Evolutionary conservation across 1,140 invertebrate genomes (phyloP).

Genomic region (Melipona quadrifasciata): DNA sequence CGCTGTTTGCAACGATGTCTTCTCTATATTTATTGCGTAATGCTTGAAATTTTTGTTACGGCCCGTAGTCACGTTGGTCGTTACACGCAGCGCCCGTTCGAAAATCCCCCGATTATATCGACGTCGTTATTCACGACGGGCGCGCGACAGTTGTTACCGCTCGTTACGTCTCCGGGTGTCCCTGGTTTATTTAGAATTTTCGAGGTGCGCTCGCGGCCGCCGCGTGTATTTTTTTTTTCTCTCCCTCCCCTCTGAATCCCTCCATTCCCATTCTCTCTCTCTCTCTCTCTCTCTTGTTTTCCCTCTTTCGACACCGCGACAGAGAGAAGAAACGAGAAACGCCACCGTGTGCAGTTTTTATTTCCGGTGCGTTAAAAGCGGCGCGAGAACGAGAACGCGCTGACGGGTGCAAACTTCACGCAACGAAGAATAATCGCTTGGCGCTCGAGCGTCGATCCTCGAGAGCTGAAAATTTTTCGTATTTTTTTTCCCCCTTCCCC

Average conservation of each 20-base stretch:
- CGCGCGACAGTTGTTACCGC: slow-evolving; percentile 49
- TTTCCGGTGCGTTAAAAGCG: slow-evolving; percentile 27
- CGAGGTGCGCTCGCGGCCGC: not conserved
- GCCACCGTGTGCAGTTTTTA: not conserved
- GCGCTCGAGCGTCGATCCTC: not conserved
- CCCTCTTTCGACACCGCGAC: not conserved
- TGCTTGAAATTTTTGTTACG: slow-evolving; percentile 47
- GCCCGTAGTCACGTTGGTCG: slow-evolving; percentile 49
- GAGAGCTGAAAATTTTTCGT: not conserved
- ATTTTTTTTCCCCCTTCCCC: not conserved
- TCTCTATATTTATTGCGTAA: slow-evolving; percentile 45
- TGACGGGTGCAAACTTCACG: slow-evolving; percentile 5
- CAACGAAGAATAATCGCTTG: slow-evolving; percentile 8
- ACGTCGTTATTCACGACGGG: slow-evolving; percentile 50
- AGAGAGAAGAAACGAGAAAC: not conserved
- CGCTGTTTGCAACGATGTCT: slow-evolving; percentile 8
- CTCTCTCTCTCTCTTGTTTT: not conserved
- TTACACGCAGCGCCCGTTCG: slow-evolving; percentile 41
- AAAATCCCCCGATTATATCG: slow-evolving; percentile 55
- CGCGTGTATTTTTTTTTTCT: not conserved
- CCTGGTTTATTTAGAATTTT: slow-evolving; percentile 50
- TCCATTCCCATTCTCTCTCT: too few species aligned
- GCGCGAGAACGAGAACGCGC: slow-evolving; percentile 8
- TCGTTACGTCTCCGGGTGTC: slow-evolving; percentile 44
- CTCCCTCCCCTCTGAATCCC: not conserved